Base-by-base conservation (phyloP, 2,888 invertebrate species). In the Drosophila mimetica region DNA sequence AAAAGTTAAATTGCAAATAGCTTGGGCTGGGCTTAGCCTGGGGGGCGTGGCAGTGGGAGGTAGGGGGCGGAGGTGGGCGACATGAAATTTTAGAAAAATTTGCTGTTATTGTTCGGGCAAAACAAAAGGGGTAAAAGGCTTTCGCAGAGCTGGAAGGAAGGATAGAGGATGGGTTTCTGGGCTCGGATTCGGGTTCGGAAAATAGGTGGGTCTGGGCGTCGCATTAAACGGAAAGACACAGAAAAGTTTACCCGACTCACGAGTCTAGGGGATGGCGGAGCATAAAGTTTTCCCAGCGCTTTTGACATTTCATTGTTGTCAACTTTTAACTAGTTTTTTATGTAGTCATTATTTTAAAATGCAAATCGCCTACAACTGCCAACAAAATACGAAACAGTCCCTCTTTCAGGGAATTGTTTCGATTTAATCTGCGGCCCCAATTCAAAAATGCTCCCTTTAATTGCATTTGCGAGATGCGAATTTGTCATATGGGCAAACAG, bases 1-100 rank as follows among this genome's bases (percentile, higher is more conserved):
- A 74, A 86, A 84, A 84, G 83, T 84, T 84, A 84, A 84, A 84
- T 84, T 84, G 83, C 83, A 86, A 86, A 86, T 86, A 76, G 86
- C 79, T 74, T 76, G 77, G 79, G 77, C 58, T 52, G 67, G 48
- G 39, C 42, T 58, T 53, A 48, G 37, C 51, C 34, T 16, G n/a
- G 36, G 60, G 54, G 46, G 25, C 46, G 46, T 63, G 63, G 30
- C 44, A 60, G n/a, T n/a, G 25, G 28, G 25, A 34, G 41, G 25
- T 6, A 9, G 47, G 3, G 20, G 20, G 20, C 20, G 22, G 18
- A 16, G 14, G 48, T 60, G 41, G 77, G 76, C 75, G 59, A 75
- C 82, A 83, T 79, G 77, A 86, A 86, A 86, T 83, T 83, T 83
- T 80, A 86, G 75, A 86, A 83, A 82, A 83, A 80, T 83, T 79